Evolutionary conservation across 1,140 invertebrate species (phyloP).

Genomic region (Cydia strobilella): DNA sequence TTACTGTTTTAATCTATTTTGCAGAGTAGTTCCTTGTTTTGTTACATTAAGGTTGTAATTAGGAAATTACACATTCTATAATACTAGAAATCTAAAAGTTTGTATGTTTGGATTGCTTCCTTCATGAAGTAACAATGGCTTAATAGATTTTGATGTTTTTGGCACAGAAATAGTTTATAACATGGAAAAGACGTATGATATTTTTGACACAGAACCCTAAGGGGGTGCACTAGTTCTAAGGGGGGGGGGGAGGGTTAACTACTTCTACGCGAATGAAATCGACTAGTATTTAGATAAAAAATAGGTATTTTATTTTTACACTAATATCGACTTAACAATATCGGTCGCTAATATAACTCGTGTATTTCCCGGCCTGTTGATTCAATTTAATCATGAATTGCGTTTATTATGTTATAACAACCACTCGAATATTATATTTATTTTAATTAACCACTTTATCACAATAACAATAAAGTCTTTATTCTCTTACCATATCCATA

Average conservation of each 20-base stretch:
- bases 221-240: too few species aligned
- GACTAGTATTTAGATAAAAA: too few species aligned
- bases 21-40: not conserved
- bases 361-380: not conserved
- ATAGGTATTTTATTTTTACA: too few species aligned
- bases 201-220: too few species aligned
- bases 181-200: too few species aligned
- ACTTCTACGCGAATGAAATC: too few species aligned
- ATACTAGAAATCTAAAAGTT: not conserved
- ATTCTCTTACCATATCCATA: not conserved
- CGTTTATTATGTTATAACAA: constrained; percentile 4
- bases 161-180: too few species aligned
- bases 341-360: not conserved
- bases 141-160: too few species aligned
- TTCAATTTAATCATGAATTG: not conserved
- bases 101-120: too few species aligned
- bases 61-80: not conserved
- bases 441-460: not conserved
- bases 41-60: not conserved
- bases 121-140: too few species aligned
- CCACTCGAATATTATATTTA: not conserved
- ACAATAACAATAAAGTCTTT: not conserved
- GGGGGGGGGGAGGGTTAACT: too few species aligned
- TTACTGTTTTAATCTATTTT: not conserved
- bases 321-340: too few species aligned